Percentiles rank a stretch among this genome's conserved stretches.
phyloP scores from a whole-genome alignment of 2,113 vertebrate species.

The Motacilla tschutschensis region DNA sequence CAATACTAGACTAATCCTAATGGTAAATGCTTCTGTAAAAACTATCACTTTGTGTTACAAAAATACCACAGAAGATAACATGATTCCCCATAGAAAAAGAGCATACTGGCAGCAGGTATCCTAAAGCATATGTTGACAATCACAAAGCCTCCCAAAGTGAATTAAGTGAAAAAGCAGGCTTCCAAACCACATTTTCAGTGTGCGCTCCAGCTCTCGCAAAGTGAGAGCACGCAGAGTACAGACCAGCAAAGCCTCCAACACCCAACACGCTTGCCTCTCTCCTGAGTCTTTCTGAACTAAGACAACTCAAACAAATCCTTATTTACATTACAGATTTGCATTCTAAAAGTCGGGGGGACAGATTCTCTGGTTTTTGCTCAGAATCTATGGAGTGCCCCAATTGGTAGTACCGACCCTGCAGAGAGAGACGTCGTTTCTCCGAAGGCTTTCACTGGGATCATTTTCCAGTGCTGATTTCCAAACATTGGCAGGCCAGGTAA shows the following conservation, averaged over 20 bases:
- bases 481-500: not conserved
- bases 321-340: slow-evolving; percentile 44
- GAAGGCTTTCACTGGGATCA: not conserved
- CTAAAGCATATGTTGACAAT: not conserved
- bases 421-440: fast-evolving
- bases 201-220: fast-evolving
- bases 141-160: not conserved
- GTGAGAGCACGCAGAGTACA: not conserved
- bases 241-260: not conserved
- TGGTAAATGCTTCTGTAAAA: not conserved
- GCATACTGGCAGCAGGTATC: not conserved
- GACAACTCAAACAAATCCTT: slow-evolving; percentile 33
- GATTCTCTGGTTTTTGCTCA: not conserved
- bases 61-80: not conserved
- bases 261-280: not conserved
- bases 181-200: not conserved
- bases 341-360: not conserved
- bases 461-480: not conserved
- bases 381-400: not conserved
- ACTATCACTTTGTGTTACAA: not conserved
- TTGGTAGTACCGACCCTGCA: fast-evolving
- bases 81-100: not conserved
- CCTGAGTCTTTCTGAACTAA: not conserved
- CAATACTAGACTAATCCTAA: not conserved
- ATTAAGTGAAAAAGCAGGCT: not conserved